Evolutionary conservation across 64 coral and sea anemone species (phyloP), one percentile per base, ranked within the genome.

Genomic region (Acropora yongei): DNA sequence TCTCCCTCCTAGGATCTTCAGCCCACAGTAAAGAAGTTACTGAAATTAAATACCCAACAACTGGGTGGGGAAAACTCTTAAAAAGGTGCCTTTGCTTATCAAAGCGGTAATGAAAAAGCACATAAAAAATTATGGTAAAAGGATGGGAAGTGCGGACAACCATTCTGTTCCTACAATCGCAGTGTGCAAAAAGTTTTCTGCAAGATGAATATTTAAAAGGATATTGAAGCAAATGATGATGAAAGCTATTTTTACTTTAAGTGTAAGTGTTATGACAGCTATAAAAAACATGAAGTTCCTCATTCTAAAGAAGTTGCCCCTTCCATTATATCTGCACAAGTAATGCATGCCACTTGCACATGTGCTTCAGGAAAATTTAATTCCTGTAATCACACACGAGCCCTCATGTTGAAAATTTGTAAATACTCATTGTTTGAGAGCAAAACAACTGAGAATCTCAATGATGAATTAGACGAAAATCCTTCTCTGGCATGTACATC

Each of bases 151-250:
- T 80, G 77, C 20, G 68, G 75, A 88, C 17, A 20, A 78, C 63
- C 91, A 93, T 77, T 94, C 87, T 68, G 87, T 94, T 41, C 93
- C 93, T 10, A 89, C 87, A 43, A 86, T 84, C 74, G 71, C 89
- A 83, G 75, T 76, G 83, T 67, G 87, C 71, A 8, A 94, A 89
- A 72, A 94, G 87, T 4, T 94, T 89, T 84, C 77, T 89, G 6
- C 68, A 94, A 76, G 92, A 94, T 53, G 87, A 94, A 76, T 77
- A 88, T 81, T 75, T 93, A 30, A 43, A 88, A 93, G 19, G 49
- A 84, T 74, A 89, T 94, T 71, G 72, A 94, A 86, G 60, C 57
- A 49, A 42, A 51, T 43, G 77, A 75, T 86, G 80, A 90, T 72
- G 73, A 89, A 63, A 17, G 49, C 11, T 80, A 74, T 43, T 94